phyloP scores from a whole-genome alignment of 1,140 invertebrate genomes.

The Meloidogyne chitwoodi region DNA sequence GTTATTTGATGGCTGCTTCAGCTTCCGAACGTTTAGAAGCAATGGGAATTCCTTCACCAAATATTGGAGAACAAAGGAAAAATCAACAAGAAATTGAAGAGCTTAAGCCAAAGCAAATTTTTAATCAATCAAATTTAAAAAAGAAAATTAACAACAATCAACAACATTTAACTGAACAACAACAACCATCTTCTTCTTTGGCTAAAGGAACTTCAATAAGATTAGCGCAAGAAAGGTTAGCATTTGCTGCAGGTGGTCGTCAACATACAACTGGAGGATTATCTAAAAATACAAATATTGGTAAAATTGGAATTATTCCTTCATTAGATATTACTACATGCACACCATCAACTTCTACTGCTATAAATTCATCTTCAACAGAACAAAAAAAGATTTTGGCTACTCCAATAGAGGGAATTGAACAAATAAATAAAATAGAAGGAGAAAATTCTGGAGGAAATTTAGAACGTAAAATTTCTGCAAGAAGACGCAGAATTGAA shows the following conservation, averaged over 20 bases:
- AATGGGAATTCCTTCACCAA: conserved; percentile 3
- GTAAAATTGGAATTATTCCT: conserved; percentile 1
- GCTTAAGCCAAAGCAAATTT: too few species aligned
- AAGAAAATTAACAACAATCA: neutral
- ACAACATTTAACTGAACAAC: neutral
- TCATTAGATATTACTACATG: conserved; percentile 10
- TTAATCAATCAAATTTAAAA: neutral
- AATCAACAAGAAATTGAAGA: neutral
- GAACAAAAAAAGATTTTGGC: neutral
- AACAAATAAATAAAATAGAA: neutral
- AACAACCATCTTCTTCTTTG: neutral
- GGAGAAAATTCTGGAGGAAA: neutral
- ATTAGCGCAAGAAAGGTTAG: neutral
- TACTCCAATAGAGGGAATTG: neutral
- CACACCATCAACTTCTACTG: conserved; percentile 11
- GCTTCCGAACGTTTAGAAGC: conserved; percentile 16
- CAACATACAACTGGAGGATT: neutral
- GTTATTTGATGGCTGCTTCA: conserved; percentile 8
- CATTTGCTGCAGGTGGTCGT: neutral
- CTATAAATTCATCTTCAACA: neutral
- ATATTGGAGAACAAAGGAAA: neutral
- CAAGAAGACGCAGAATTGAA: conserved; percentile 22
- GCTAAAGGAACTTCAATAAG: neutral
- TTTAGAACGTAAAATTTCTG: conserved; percentile 31
- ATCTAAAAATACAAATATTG: neutral